A percentile compares a stretch with the other conserved stretches of the same genome.
phyloP scores from a whole-genome alignment of 2,797 vertebrate genomes.

The Anguilla megastoma region DNA sequence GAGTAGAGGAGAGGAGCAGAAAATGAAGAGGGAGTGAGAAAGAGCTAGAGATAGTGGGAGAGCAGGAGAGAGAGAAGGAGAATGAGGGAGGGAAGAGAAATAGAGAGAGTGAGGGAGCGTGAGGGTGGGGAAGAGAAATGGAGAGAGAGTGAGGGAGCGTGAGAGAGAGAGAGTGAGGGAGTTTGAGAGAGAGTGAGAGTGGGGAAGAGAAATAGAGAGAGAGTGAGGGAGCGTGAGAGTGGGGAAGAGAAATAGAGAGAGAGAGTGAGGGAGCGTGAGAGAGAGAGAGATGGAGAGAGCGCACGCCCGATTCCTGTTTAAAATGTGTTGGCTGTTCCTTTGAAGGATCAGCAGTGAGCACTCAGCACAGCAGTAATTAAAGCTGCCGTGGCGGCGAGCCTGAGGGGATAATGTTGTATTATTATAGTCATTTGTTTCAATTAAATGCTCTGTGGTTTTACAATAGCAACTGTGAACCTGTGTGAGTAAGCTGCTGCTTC shows the following conservation, averaged over 20 bases:
- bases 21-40: not conserved
- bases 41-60: not conserved
- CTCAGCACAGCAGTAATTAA: constrained; percentile 98
- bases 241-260: not conserved
- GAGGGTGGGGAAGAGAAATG: not conserved
- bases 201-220: not conserved
- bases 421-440: constrained; percentile 99
- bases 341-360: constrained; percentile 64
- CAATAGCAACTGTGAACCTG: constrained; percentile 98
- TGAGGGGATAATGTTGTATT: constrained; percentile 99
- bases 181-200: not conserved
- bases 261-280: not conserved
- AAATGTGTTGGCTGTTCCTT: constrained; percentile 67
- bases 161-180: no score
- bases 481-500: constrained; percentile 92
- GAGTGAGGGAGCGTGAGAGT: not conserved
- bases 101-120: not conserved
- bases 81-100: not conserved
- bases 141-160: not conserved
- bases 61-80: not conserved
- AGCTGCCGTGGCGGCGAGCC: constrained; percentile 93
- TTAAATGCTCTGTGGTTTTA: constrained; percentile 99
- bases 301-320: constrained; percentile 48
- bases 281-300: not conserved
- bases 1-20: no score